Evolutionary conservation across 37 sponge, comb jelly and placozoan genomes (phyloP), one percentile per base, ranked within the genome.

Genomic region (Dysidea cf. avara): DNA sequence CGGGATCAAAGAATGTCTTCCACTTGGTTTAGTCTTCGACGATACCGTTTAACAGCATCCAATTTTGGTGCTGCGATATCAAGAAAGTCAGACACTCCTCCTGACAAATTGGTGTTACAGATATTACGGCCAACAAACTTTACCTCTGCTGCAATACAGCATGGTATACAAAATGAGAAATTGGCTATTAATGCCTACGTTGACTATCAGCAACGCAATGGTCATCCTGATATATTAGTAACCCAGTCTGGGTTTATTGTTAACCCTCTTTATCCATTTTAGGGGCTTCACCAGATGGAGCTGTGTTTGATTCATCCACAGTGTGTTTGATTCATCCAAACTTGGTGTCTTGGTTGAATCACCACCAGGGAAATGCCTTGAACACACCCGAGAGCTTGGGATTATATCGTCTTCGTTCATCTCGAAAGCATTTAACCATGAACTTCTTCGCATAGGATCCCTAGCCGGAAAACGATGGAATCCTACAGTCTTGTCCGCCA

Each of bases 381-480:
- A 78, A 43, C 79, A 68, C 30, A 78, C 79, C 22, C 60, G 69
- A 30, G 58, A 68, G 30, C 56, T 26, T 25, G 31, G n/a, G 47
- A 24, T 69, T 32, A 78, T n/a, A n/a, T n/a, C n/a, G n/a, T n/a
- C n/a, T n/a, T n/a, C n/a, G n/a, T n/a, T n/a, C n/a, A n/a, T n/a
- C n/a, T n/a, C n/a, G n/a, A n/a, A 69, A 6, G 26, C 69, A 18
- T 35, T 11, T 18, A 69, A 24, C 78, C 78, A 77, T 33, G 13
- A 20, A 30, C 39, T 58, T 54, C 79, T 22, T 53, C 38, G 67
- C 22, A 26, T 22, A 29, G 46, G 46, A 35, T 78, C 34, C 12
- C 52, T 76, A n/a, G n/a, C n/a, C 21, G 66, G 77, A 76, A 76
- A 65, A 22, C 66, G 65, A 64, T 76, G 77, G 28, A 68, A 78